These are phyloP conservation scores for Ursus arctos DNA, from an alignment of 2,113 vertebrate genomes.

Conservation along the genomic window DNA sequence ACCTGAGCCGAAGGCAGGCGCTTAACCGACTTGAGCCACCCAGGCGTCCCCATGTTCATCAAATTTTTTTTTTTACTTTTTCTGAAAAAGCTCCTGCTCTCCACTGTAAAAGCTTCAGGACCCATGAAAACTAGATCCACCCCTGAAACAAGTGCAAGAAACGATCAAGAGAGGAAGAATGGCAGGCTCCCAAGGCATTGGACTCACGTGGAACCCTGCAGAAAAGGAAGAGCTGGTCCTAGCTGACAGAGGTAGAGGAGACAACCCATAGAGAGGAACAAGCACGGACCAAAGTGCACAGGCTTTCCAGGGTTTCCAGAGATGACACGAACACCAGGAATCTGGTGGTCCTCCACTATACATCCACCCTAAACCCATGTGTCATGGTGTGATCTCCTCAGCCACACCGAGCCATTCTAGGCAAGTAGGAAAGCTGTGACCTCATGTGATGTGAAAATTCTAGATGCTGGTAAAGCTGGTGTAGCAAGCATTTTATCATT, in stretches of 20 bases:
- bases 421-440: neutral
- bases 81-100: neutral
- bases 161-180: neutral
- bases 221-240: neutral
- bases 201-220: neutral
- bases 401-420: neutral
- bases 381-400: neutral
- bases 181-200: neutral
- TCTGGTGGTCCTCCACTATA: neutral
- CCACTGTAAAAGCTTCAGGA: neutral
- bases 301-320: neutral
- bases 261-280: neutral
- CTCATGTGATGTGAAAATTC: neutral
- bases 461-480: neutral
- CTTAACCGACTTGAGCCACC: too few relatives aligned
- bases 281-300: neutral
- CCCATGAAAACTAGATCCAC: neutral
- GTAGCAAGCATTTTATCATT: neutral
- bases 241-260: neutral
- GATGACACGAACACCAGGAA: neutral
- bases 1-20: too few relatives aligned
- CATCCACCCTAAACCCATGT: neutral
- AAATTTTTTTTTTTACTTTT: neutral
- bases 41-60: neutral
- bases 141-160: neutral